Base-by-base conservation (phyloP, 2,113 vertebrate species). In the Phyllopteryx taeniolatus region DNA sequence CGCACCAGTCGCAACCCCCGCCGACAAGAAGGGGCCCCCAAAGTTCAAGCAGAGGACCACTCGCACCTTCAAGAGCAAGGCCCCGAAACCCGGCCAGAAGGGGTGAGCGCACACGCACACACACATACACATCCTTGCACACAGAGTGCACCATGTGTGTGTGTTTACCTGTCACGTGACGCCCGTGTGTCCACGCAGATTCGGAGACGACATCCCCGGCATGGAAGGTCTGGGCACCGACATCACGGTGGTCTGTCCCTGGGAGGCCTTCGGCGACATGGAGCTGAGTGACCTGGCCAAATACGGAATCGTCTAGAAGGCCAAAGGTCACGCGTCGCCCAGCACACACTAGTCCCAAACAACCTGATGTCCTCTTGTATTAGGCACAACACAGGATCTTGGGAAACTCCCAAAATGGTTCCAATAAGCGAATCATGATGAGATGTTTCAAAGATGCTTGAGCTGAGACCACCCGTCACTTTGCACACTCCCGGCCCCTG, bases 171-270 rank as follows among this genome's bases (percentile, higher is more conserved):
- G 5, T 56, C 14, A 44, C n/a, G 12, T 19, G 20, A 33, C 31
- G 1, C 60, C 3, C 20, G 12, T 5, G 11, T 11, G 1, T 20
- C 20, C 53, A 8, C 46, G 44, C 76, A 98, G 96, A 62, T 97
- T 98, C 72, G 95, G 96, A 84, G 96, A 98, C 63, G 96, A 98
- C 83, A 99, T 98, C 70, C 95, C 97, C 22, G 96, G 96, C 80
- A 97, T 98, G 96, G 96, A 97, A 75, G 95, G 95, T 2, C 92
- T 98, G 6, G 97, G 96, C 87, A 97, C 95, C 91, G 96, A 99
- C 83, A 95, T 98, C 93, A 96, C 95, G 0, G 96, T 98, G 89
- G 89, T 98, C 73, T 98, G 96, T 79, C 96, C 95, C 2, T 98
- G 96, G 97, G 96, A 99, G 83, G 96, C 96, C 72, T 98, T 95